Percentiles rank a stretch among this genome's conserved stretches.
Conservation (phyloP, 2,797 vertebrate species). For the Aulostomus chinensis region DNA sequence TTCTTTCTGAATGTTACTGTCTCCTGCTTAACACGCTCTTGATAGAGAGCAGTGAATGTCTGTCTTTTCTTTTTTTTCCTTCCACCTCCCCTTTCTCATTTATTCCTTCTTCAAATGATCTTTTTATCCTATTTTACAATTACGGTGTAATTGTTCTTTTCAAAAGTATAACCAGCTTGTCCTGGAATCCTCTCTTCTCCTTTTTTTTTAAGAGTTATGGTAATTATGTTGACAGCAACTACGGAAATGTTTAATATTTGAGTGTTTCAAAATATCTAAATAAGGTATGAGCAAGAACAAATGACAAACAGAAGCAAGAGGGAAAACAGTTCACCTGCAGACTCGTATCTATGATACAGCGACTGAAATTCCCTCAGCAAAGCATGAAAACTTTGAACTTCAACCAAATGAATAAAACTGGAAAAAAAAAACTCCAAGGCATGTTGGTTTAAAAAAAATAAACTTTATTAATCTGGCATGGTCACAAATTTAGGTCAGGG, state of each 20-base stretch:
- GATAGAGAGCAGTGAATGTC: slow-evolving; percentile 39
- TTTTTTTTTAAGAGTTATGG: slow-evolving; percentile 2
- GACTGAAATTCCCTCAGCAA: no score
- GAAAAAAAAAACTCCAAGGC: no score
- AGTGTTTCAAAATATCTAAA: slow-evolving; percentile 9
- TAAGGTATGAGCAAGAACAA: slow-evolving; percentile 8
- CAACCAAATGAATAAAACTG: no score
- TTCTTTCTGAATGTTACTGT: slow-evolving; percentile 33
- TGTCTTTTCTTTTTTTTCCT: slow-evolving; percentile 1
- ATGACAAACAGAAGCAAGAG: not conserved
- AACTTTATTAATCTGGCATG: no score
- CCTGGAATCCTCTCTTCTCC: slow-evolving; percentile 18
- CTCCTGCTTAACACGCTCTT: slow-evolving; percentile 40
- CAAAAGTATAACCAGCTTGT: slow-evolving; percentile 3
- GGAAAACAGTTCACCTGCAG: not conserved
- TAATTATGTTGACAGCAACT: slow-evolving; percentile 5
- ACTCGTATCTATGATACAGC: no score
- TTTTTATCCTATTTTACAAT: slow-evolving; percentile 17
- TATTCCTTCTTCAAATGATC: not conserved
- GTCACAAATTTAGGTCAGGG: no score
- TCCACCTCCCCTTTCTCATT: slow-evolving; percentile 7
- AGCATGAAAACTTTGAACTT: no score
- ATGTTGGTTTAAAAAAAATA: no score
- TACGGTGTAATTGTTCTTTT: slow-evolving; percentile 16
- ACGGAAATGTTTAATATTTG: slow-evolving; percentile 1